Conservation (phyloP, 2,113 vertebrate genomes). For the Halichoerus grypus region DNA sequence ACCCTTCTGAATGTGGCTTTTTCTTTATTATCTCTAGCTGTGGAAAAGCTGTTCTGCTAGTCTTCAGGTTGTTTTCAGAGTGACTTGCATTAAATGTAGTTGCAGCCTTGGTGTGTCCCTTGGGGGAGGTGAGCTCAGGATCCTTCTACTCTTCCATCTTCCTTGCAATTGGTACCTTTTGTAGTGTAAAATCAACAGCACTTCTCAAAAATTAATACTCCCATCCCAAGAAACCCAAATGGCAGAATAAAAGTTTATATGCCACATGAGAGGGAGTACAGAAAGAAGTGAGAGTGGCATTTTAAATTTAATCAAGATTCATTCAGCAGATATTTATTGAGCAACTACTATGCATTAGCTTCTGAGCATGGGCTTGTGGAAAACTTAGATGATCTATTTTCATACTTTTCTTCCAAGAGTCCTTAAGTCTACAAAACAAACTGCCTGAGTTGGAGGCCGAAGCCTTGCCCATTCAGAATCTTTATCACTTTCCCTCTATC, state of each 20-base stretch:
- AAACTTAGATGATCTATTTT: conserved; percentile 10
- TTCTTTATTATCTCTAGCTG: not conserved
- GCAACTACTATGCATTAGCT: not conserved
- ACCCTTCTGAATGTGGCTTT: not conserved
- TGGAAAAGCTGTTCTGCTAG: not conserved
- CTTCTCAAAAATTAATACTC: conserved; percentile 12
- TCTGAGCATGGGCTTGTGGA: not conserved
- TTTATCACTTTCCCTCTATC: not conserved
- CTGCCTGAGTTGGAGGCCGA: not conserved
- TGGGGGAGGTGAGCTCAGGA: not conserved
- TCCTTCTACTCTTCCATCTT: not conserved
- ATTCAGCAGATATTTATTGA: not conserved
- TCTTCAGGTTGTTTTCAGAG: not conserved
- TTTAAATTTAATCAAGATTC: conserved; percentile 6
- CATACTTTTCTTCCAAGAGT: not conserved
- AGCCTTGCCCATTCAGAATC: not conserved
- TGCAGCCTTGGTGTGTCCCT: not conserved
- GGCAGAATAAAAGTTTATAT: not conserved
- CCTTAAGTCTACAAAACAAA: not conserved
- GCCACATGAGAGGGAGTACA: not conserved
- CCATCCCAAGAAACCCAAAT: conserved; percentile 25
- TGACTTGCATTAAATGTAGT: not conserved
- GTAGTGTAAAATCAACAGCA: not conserved
- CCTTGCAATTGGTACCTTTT: not conserved
- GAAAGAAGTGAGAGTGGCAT: not conserved